A percentile compares a stretch with the other conserved stretches of the same genome.
Evolutionary conservation across 2,797 vertebrate species (phyloP).

Genomic region (Ctenosaura bakeri): DNA sequence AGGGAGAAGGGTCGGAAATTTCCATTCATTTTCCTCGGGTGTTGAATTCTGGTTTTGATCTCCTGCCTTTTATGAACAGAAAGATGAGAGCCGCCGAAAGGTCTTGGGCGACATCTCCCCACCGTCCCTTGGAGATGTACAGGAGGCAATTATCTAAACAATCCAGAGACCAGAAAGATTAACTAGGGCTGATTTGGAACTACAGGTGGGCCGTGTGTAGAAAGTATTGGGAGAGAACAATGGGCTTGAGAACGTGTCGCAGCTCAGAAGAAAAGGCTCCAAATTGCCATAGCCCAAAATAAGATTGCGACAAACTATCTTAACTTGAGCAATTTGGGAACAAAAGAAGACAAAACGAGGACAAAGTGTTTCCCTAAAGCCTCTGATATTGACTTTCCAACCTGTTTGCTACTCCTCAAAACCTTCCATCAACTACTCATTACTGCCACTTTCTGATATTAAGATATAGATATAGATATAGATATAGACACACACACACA

Average conservation of each 20-base stretch:
- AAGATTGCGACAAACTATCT: background rate
- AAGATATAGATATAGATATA: no score
- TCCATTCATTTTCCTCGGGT: conserved; percentile 51
- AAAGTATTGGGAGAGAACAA: background rate
- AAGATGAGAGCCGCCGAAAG: conserved; percentile 3
- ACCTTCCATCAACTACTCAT: background rate
- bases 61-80: conserved; percentile 30
- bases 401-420: no score
- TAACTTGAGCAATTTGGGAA: background rate
- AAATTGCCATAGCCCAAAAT: background rate
- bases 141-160: conserved; percentile 22
- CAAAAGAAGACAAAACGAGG: no score
- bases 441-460: background rate
- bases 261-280: background rate
- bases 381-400: background rate
- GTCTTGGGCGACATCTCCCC: conserved; percentile 47
- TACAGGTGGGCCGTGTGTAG: background rate
- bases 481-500: no score
- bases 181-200: conserved; percentile 29
- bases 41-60: conserved; percentile 56
- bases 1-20: conserved; percentile 36
- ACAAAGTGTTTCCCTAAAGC: background rate
- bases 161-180: background rate
- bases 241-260: background rate
- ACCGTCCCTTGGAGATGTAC: background rate